phyloP scores from a whole-genome alignment of 2,797 vertebrate species.

The Bradypus variegatus region DNA sequence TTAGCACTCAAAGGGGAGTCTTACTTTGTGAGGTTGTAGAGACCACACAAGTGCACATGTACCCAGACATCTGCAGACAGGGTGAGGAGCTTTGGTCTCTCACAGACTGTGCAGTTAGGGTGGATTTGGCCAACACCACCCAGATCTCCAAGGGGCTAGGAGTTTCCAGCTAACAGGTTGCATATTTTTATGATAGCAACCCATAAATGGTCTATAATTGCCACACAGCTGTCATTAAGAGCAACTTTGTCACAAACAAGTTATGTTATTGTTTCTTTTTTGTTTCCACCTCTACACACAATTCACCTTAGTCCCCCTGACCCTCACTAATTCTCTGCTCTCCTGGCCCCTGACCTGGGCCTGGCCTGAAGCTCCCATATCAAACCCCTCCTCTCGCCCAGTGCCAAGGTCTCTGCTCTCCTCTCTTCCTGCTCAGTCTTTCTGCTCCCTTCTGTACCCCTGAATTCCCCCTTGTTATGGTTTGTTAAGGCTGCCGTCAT shows the following conservation, averaged over 20 bases:
- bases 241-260: background rate
- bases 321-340: background rate
- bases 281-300: background rate
- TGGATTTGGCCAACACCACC: background rate
- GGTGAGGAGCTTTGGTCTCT: background rate
- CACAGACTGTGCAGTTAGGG: accelerated
- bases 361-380: background rate
- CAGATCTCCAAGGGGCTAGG: background rate
- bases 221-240: background rate
- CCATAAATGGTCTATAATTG: too few species aligned
- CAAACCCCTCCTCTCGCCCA: background rate
- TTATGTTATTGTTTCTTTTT: background rate
- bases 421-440: too few species aligned
- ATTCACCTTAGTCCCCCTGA: background rate
- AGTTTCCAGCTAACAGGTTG: background rate
- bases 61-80: background rate
- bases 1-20: background rate
- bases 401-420: background rate
- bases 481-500: too few species aligned
- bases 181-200: background rate
- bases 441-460: background rate
- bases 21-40: background rate
- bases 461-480: too few species aligned
- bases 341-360: background rate
- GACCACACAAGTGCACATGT: accelerated